Evolutionary conservation across 2,113 vertebrate species (phyloP), one percentile per base, ranked within the genome.

Genomic region (Carassius gibelio): DNA sequence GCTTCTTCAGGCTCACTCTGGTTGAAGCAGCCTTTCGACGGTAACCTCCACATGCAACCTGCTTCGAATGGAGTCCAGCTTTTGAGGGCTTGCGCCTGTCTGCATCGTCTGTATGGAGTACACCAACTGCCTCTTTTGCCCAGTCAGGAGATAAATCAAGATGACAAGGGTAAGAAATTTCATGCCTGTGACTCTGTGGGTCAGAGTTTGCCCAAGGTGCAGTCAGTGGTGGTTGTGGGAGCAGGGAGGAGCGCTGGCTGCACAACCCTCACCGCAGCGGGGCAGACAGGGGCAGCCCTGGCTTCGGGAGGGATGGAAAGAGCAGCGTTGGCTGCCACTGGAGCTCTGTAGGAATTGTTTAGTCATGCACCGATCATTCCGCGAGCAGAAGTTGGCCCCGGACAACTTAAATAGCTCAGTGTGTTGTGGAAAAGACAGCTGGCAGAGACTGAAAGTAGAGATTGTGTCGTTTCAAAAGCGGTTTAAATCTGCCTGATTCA

Each of bases 401-500:
- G 55, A 75, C 74, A 82, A 84, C 81, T 85, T 86, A 85, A 86
- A 88, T 74, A 77, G 78, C 64, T 72, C 59, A 78, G 72, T 89
- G 69, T 87, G 59, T 80, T 78, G 69, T 85, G 84, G 85, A 86
- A 81, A 71, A 64, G 48, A 77, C 61, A 21, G 6, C 81, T 83
- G 84, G 84, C 59, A 75, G 45, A 36, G 55, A n/a, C 55, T 81
- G 77, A 75, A 36, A 80, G 86, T 75, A 50, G 77, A 81, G 38
- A 76, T 84, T 74, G 78, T 84, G 83, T 75, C 21, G 81, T 77
- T 82, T 78, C 42, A 23, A 50, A 76, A 83, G 75, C 74, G 80
- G 75, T 81, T 34, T 38, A 68, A 61, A 59, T 14, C 57, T 15
- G 38, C 4, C 74, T 82, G 84, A 42, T 81, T 79, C 68, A 80